A percentile compares a stretch with the other conserved stretches of the same genome.
These are phyloP conservation scores for Sclerurus mexicanus DNA, from an alignment of 2,113 vertebrate species.

Conservation along the genomic window DNA sequence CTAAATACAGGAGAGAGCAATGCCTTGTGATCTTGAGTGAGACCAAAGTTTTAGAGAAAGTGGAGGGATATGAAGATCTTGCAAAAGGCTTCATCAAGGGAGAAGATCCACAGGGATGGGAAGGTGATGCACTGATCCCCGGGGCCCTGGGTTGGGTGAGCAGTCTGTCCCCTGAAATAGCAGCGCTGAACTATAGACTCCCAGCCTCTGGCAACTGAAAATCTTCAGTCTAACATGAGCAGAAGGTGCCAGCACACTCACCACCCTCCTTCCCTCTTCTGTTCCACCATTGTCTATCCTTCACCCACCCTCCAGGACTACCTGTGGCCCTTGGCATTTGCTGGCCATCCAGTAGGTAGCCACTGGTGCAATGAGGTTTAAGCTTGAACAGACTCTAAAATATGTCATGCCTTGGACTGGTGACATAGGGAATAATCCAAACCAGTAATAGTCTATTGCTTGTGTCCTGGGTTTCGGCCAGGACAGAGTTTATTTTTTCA, in stretches of 20 bases:
- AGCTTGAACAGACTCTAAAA: background rate
- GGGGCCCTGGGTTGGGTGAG: background rate
- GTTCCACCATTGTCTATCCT: accelerated
- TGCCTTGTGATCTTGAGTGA: background rate
- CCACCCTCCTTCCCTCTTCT: background rate
- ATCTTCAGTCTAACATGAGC: background rate
- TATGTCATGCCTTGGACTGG: background rate
- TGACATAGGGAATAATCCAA: background rate
- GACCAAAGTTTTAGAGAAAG: background rate
- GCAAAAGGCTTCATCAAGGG: background rate
- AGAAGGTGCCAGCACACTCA: background rate
- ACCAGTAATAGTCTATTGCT: background rate
- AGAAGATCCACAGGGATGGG: background rate
- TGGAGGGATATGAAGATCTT: background rate
- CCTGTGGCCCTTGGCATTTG: accelerated
- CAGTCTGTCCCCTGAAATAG: accelerated
- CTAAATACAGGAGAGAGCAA: background rate
- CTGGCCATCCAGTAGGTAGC: background rate
- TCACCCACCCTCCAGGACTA: accelerated
- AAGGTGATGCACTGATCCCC: background rate
- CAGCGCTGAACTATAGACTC: background rate
- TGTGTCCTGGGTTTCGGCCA: background rate
- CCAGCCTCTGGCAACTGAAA: background rate
- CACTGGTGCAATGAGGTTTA: background rate
- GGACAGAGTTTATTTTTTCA: background rate